Evolutionary conservation across 2,797 vertebrate genomes (phyloP).

Genomic region (Cossypha heuglini): DNA sequence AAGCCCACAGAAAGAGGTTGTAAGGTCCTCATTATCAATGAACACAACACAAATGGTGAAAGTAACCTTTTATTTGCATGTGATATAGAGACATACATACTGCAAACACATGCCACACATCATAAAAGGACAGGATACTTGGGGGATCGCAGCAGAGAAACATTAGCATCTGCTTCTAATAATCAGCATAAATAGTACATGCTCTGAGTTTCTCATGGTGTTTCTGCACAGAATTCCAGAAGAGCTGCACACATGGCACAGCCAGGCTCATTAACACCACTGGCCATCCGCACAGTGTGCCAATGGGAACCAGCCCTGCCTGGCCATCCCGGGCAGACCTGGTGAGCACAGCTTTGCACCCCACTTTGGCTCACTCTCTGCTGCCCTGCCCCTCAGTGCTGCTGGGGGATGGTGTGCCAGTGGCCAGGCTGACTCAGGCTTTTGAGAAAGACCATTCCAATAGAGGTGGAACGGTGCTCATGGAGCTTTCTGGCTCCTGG

Average conservation of each 20-base stretch:
- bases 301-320: background rate
- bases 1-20: conserved; percentile 63
- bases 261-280: background rate
- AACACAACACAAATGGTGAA: conserved; percentile 76
- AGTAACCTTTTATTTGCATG: conserved; percentile 75
- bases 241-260: conserved; percentile 19
- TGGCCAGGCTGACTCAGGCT: background rate
- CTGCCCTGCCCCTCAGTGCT: background rate
- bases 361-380: background rate
- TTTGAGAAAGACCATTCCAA: background rate
- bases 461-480: background rate
- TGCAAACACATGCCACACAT: conserved; percentile 75
- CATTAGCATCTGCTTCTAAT: conserved; percentile 69
- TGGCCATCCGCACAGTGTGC: fast-evolving
- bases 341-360: background rate
- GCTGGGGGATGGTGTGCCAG: background rate
- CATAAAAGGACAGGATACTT: conserved; percentile 74
- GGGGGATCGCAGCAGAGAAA: conserved; percentile 67
- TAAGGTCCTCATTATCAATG: conserved; percentile 73
- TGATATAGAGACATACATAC: conserved; percentile 66
- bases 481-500: background rate
- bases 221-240: conserved; percentile 57
- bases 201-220: conserved; percentile 63
- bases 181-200: conserved; percentile 58
- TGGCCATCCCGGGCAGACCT: background rate